Evolutionary conservation across 2,113 vertebrate genomes (phyloP), one percentile per base, ranked within the genome.

Genomic region (Dasyornis broadbenti): DNA sequence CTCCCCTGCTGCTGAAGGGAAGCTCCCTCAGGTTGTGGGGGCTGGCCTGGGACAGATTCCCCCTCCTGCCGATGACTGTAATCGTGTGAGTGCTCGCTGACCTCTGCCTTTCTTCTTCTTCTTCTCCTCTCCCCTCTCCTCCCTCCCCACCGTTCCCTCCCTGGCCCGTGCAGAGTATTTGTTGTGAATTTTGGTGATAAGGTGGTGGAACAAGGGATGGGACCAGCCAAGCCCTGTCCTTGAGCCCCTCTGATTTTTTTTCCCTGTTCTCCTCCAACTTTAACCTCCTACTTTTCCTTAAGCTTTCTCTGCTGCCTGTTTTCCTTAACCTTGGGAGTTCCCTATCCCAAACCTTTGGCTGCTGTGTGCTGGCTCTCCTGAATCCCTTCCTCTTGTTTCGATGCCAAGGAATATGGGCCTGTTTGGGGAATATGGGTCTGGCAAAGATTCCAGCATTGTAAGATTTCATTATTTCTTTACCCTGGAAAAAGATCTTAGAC

Each of bases 11-110:
- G 80, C 59, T 69, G 94, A 50, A 81, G 82, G 59, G 83, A 57
- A 23, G 7, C 59, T 82, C 45, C 22, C 61, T 39, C 52, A 70
- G 68, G 33, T 8, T 77, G 42, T 54, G 73, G 71, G 90, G 31
- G 2, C 7, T 83, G 89, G 71, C 49, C 70, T 79, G 28, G 31
- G 90, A 89, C 70, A 64, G 53, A 2, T 47, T 40, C 54, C 37
- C 59, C 69, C 18, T 88, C 22, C 82, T 92, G 79, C 95, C 82
- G 83, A 89, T 96, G 92, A 97, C 89, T 84, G 73, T 95, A 90
- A 91, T 95, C 54, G 82, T 95, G 87, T 94, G 92, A 95, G 94
- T 96, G 87, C 89, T 95, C 40, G 4, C 66, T 91, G 57, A 30
- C 53, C 61, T 91, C 79, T 54, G 35, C 17, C 2, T 73, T 65